Percentiles rank a stretch among this genome's conserved stretches.
These are phyloP conservation scores for Agapornis roseicollis DNA, from an alignment of 2,113 vertebrate genomes.

Conservation along the genomic window DNA sequence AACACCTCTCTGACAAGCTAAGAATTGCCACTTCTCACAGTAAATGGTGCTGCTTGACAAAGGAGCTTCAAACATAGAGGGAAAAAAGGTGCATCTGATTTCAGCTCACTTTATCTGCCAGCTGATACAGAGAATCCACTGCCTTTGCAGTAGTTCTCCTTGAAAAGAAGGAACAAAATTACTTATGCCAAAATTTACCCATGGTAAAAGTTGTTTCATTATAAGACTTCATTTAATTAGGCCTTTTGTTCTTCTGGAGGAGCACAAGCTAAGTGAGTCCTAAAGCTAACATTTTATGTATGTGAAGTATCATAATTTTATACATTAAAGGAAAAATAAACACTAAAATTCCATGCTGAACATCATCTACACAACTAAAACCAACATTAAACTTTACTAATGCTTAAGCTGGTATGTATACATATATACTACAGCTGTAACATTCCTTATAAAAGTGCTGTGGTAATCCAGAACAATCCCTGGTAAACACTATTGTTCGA, in stretches of 20 bases:
- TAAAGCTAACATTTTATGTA: neutral
- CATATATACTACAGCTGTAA: neutral
- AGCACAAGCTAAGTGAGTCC: neutral
- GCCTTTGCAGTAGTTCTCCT: neutral
- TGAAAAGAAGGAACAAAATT: neutral
- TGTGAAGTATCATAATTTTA: neutral
- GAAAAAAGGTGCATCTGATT: neutral
- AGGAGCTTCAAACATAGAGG: neutral
- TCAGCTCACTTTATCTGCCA: neutral
- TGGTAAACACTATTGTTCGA: neutral
- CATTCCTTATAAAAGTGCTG: neutral
- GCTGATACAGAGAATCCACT: fast-evolving
- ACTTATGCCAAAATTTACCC: neutral
- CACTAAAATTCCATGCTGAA: neutral
- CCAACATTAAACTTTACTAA: neutral
- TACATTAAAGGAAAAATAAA: neutral
- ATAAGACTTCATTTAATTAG: neutral
- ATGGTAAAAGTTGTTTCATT: neutral
- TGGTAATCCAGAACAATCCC: neutral
- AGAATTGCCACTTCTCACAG: neutral
- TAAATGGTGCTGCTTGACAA: neutral
- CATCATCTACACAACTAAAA: neutral
- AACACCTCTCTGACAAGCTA: neutral
- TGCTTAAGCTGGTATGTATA: neutral
- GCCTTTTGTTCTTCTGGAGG: neutral